Conservation (phyloP, 1,140 invertebrate genomes). For the Brachionus calyciflorus region DNA sequence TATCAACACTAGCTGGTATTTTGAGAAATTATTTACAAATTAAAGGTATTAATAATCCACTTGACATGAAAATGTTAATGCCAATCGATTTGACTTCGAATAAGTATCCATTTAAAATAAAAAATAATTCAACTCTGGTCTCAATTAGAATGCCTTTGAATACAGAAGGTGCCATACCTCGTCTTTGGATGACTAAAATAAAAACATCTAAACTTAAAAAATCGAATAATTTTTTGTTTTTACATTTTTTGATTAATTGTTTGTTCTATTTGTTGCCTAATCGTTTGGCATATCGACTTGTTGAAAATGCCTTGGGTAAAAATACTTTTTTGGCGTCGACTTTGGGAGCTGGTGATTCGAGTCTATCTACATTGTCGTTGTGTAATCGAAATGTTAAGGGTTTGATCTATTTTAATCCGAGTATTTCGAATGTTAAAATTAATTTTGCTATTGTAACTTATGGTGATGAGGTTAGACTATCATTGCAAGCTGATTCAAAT, state of each 20-base stretch:
- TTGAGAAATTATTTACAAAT: constrained; percentile 1
- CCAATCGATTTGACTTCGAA: constrained; percentile 32
- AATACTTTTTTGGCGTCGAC: constrained; percentile 19
- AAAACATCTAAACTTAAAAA: constrained; percentile 36
- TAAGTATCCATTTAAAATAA: constrained; percentile 16
- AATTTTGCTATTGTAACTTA: constrained; percentile 31
- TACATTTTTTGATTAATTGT: constrained; percentile 24
- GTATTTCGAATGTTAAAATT: neutral
- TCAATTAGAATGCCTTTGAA: constrained; percentile 9
- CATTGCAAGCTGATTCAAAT: neutral
- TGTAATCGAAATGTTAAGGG: constrained; percentile 36
- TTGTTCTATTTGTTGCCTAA: constrained; percentile 14
- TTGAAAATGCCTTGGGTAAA: neutral
- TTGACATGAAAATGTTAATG: constrained; percentile 18
- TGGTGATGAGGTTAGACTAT: constrained; percentile 30
- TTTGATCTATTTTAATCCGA: constrained; percentile 40
- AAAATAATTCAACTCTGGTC: constrained; percentile 4
- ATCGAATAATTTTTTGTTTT: constrained; percentile 3
- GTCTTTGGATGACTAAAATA: constrained; percentile 33
- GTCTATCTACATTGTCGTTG: constrained; percentile 22
- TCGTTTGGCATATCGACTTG: neutral
- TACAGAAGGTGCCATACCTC: constrained; percentile 39
- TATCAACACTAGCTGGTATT: neutral
- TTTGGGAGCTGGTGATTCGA: constrained; percentile 15
- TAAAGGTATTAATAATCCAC: constrained; percentile 32